A percentile compares a stretch with the other conserved stretches of the same genome.
phyloP scores from a whole-genome alignment of 2,113 vertebrate genomes.

The Ciconia boyciana region DNA sequence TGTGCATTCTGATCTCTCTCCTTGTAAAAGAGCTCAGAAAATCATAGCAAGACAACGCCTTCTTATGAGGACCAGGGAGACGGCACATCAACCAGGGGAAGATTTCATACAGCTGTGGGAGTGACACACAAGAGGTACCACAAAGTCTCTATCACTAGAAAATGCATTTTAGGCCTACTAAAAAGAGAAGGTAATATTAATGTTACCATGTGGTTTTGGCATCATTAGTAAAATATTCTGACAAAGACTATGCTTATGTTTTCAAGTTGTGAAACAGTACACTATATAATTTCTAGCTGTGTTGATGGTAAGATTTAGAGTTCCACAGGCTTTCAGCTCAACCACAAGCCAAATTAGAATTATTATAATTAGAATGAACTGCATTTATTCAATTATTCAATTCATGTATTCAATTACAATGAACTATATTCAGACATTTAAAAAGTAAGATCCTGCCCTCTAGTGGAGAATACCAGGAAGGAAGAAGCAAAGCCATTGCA shows the following conservation, averaged over 20 bases:
- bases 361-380: neutral
- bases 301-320: neutral
- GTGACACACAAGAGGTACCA: neutral
- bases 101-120: constrained; percentile 58
- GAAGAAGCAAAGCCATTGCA: neutral
- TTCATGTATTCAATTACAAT: neutral
- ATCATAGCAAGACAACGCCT: neutral
- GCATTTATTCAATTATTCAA: neutral
- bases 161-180: neutral
- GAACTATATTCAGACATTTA: neutral
- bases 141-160: neutral
- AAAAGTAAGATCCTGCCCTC: constrained; percentile 42
- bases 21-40: constrained; percentile 16
- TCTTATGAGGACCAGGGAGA: constrained; percentile 64
- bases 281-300: neutral
- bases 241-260: neutral
- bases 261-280: neutral
- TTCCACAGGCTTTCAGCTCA: neutral
- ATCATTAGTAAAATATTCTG: neutral
- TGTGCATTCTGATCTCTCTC: constrained; percentile 51
- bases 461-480: constrained; percentile 2
- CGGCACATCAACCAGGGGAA: constrained; percentile 49
- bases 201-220: neutral
- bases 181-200: neutral
- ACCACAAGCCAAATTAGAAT: neutral